Base-by-base conservation (phyloP, 2,888 invertebrate species). In the Ormyrus rosae region DNA sequence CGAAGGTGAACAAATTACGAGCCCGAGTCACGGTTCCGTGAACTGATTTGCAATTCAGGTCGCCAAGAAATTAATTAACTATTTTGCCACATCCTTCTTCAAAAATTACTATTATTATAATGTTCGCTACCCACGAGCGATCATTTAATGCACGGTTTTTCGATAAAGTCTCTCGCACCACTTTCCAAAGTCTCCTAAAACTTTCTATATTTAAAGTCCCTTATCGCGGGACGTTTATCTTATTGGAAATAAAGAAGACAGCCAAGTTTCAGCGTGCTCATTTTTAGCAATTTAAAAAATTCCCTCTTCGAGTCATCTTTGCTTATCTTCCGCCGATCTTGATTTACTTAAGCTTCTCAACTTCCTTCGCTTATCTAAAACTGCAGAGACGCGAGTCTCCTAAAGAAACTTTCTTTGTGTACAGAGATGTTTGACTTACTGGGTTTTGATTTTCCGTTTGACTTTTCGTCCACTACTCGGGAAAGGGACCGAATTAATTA, bases 381-480 rank as follows among this genome's bases (percentile, higher is more conserved):
- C 34, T 73, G 51, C 63, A 73, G 45, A 53, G 13, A 51, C 46
- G 51, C 19, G 50, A 3, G 8, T 45, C 4, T 34, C 65, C 58
- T 55, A 51, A 64, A 56, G 65, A 56, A 72, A 73, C 55, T 73
- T 78, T 68, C 68, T 67, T 69, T 55, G 69, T 76, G 46, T 19
- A 63, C 11, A 60, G 10, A 56, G 69, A 67, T 78, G 61, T 78
- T 72, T 65, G n/a, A 72, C 72, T 78, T 73, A 0, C 56, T 13
- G 34, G 45, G 13, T 61, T 73, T 48, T 68, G 67, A 78, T 78
- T 78, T 78, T 72, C 50, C 53, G 61, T 68, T 55, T 72, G 55
- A 72, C 67, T 72, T 58, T 77, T 9, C 34, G 48, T 51, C 45
- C 7, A 6, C 34, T 13, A 13, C 13, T 13, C 13, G 34, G 34